Evolutionary conservation across 2,888 invertebrate genomes (phyloP).

Genomic region (Scaptomyza reducta): DNA sequence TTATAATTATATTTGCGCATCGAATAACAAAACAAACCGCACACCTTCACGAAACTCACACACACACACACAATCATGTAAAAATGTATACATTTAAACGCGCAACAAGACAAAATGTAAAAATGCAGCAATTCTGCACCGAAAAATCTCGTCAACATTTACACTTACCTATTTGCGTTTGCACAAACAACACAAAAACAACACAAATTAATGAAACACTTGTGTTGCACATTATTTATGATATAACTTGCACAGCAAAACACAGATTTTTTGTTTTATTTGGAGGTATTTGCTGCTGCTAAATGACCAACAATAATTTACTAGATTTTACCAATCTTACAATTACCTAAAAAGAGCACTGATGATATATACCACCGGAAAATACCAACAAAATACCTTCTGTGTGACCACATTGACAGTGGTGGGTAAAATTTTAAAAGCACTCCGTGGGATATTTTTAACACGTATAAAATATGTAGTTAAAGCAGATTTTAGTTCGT

Average conservation of each 20-base stretch:
- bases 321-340: constrained; percentile 11
- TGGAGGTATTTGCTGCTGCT: constrained; percentile 19
- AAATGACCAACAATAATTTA: constrained; percentile 17
- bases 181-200: constrained; percentile 65
- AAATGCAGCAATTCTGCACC: constrained; percentile 1
- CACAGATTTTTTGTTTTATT: constrained; percentile 35
- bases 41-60: constrained; percentile 21
- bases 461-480: no score
- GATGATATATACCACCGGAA: background rate
- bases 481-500: no score
- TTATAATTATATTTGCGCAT: constrained; percentile 62
- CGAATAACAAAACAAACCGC: constrained; percentile 68
- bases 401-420: constrained; percentile 10
- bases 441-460: no score
- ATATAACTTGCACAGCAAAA: constrained; percentile 40
- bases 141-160: constrained; percentile 16
- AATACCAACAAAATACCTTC: constrained; percentile 13
- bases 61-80: constrained; percentile 6
- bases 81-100: constrained; percentile 1
- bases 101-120: constrained; percentile 37
- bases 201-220: constrained; percentile 73
- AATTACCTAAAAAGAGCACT: background rate
- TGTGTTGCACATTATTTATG: constrained; percentile 57
- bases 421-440: background rate
- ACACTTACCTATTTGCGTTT: constrained; percentile 63